These are phyloP conservation scores for Magallana ariakensis DNA, from an alignment of 1,140 invertebrate species.

Conservation along the genomic window DNA sequence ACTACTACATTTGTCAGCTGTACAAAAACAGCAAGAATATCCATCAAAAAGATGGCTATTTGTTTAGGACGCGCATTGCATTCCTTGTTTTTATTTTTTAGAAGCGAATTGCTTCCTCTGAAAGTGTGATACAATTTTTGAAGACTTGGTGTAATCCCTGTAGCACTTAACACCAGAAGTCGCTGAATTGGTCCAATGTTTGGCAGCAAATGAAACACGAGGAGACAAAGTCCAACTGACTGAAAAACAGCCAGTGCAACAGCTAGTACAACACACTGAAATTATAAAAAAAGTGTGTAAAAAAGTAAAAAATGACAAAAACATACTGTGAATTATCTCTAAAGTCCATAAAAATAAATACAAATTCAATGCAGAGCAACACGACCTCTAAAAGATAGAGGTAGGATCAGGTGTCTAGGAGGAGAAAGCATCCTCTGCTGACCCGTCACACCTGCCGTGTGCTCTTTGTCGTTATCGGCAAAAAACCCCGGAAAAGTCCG, in stretches of 20 bases:
- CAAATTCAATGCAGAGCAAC: too few species aligned
- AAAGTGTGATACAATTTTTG: conserved; percentile 53
- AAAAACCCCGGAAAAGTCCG: too few species aligned
- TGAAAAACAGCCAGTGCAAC: conserved; percentile 91
- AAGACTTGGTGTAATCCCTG: conserved; percentile 92
- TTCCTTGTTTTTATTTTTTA: neutral
- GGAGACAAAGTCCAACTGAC: conserved; percentile 88
- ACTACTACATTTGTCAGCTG: conserved; percentile 60
- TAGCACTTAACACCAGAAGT: conserved; percentile 95
- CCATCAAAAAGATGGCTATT: conserved; percentile 11
- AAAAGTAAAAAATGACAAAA: too few species aligned
- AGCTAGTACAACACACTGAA: conserved; percentile 85
- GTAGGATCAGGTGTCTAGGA: too few species aligned
- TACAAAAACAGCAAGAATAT: conserved; percentile 50
- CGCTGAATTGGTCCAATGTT: conserved; percentile 94
- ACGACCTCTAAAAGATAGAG: too few species aligned
- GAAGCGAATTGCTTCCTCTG: neutral
- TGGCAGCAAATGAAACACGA: conserved; percentile 92
- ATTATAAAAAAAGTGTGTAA: too few species aligned
- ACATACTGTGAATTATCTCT: too few species aligned
- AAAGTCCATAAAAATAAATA: too few species aligned
- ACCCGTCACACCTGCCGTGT: too few species aligned
- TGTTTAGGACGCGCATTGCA: neutral
- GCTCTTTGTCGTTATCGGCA: too few species aligned
- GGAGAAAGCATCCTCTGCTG: too few species aligned